phyloP scores from a whole-genome alignment of 2,113 vertebrate species.

The Scomber colias region DNA sequence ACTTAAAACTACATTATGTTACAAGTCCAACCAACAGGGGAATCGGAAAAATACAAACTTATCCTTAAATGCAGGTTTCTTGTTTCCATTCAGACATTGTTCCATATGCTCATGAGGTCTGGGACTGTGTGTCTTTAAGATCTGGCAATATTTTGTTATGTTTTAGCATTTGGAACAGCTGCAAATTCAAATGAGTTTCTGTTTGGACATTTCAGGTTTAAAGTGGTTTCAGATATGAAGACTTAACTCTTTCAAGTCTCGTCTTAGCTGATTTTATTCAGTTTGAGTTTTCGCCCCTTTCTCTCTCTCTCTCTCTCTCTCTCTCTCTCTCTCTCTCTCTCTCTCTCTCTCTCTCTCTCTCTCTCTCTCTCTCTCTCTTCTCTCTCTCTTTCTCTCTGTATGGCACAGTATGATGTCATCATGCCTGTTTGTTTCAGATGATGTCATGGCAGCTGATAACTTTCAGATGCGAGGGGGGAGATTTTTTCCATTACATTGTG shows the following conservation, averaged over 20 bases:
- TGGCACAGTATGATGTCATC: slow-evolving; percentile 40
- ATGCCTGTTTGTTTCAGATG: slow-evolving; percentile 34
- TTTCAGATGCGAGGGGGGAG: slow-evolving; percentile 54
- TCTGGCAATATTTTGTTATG: not conserved
- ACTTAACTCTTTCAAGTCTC: not conserved
- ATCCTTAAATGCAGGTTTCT: too few relatives aligned
- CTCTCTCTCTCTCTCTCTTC: not conserved
- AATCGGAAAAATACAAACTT: too few relatives aligned
- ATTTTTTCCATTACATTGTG: slow-evolving; percentile 35
- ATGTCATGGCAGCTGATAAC: slow-evolving; percentile 48
- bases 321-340: too few relatives aligned
- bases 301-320: too few relatives aligned
- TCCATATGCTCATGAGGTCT: too few relatives aligned
- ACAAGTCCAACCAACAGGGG: too few relatives aligned
- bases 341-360: not conserved
- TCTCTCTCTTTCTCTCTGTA: not conserved
- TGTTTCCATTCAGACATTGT: too few relatives aligned
- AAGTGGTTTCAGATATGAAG: not conserved
- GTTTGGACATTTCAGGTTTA: not conserved
- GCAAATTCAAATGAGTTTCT: not conserved
- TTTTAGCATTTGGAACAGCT: not conserved
- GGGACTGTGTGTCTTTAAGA: not conserved
- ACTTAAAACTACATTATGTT: too few relatives aligned
- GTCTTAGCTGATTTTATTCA: too few relatives aligned
- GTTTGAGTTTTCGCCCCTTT: too few relatives aligned